Conservation (phyloP, 2,113 vertebrate genomes). For the Amphilophus citrinellus region DNA sequence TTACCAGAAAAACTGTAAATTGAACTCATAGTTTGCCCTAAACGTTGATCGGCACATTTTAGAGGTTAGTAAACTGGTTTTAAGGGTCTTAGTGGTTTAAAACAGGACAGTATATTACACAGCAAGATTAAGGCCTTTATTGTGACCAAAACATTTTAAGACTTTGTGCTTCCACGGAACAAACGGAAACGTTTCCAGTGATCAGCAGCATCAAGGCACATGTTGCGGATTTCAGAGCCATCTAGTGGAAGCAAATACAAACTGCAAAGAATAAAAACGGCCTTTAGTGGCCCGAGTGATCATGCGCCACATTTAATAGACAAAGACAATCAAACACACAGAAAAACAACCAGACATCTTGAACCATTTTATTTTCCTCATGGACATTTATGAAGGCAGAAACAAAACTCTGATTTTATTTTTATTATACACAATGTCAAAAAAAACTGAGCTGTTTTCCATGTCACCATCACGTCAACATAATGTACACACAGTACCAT, state of each 20-base stretch:
- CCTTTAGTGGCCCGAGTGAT: neutral
- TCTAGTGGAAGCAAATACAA: constrained; percentile 35
- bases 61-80: neutral
- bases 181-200: neutral
- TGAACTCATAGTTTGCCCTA: too few species aligned
- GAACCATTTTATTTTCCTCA: constrained; percentile 76
- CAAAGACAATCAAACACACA: neutral
- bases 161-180: neutral
- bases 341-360: neutral
- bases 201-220: neutral
- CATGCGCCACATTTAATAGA: neutral
- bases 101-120: neutral
- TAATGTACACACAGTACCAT: constrained; percentile 67
- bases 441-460: constrained; percentile 60
- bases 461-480: constrained; percentile 77
- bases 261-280: neutral
- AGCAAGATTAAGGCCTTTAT: neutral
- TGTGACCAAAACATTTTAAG: neutral
- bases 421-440: constrained; percentile 68
- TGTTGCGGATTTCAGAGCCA: constrained; percentile 33
- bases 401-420: constrained; percentile 58
- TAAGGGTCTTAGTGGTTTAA: neutral
- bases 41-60: neutral
- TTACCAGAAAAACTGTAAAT: too few species aligned
- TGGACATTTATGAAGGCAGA: constrained; percentile 74